A percentile compares a stretch with the other conserved stretches of the same genome.
Evolutionary conservation across 2,888 invertebrate species (phyloP).

Genomic region (Cyrtodaria siliqua): DNA sequence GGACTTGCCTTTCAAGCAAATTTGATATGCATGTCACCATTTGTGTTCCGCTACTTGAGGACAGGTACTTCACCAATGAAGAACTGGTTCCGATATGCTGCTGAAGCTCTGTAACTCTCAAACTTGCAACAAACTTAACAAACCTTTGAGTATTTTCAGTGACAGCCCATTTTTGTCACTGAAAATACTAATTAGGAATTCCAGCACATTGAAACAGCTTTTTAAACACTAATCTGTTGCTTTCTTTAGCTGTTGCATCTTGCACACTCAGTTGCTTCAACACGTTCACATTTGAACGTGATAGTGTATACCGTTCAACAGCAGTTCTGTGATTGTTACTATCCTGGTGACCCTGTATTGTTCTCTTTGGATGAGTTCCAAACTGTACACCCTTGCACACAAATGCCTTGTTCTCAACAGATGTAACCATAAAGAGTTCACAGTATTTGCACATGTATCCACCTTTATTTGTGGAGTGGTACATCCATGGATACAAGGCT

Average conservation of each 20-base stretch:
- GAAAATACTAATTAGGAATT: too few species aligned
- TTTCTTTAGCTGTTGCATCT: too few species aligned
- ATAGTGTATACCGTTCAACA: not conserved
- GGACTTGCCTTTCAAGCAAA: slow-evolving; percentile 7
- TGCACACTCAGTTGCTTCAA: too few species aligned
- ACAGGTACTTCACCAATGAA: slow-evolving; percentile 7
- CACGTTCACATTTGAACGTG: not conserved
- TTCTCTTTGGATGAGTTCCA: slow-evolving; percentile 17
- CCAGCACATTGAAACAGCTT: too few species aligned
- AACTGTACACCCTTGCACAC: slow-evolving; percentile 14
- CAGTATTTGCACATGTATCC: slow-evolving; percentile 38
- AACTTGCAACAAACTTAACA: too few species aligned
- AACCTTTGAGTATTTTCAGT: too few species aligned
- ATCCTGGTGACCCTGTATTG: slow-evolving; percentile 9
- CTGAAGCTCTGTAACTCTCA: too few species aligned
- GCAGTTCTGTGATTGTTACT: not conserved
- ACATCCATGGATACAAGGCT: too few species aligned
- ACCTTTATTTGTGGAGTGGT: not conserved
- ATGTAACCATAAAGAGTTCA: slow-evolving; percentile 13
- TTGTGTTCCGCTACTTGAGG: not conserved
- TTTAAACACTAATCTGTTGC: too few species aligned
- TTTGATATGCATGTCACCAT: slow-evolving; percentile 6
- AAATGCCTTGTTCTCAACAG: slow-evolving; percentile 11
- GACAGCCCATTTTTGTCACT: too few species aligned
- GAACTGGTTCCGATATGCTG: not conserved